Base-by-base conservation (phyloP, 2,888 invertebrate genomes). In the Philereme transversata region DNA sequence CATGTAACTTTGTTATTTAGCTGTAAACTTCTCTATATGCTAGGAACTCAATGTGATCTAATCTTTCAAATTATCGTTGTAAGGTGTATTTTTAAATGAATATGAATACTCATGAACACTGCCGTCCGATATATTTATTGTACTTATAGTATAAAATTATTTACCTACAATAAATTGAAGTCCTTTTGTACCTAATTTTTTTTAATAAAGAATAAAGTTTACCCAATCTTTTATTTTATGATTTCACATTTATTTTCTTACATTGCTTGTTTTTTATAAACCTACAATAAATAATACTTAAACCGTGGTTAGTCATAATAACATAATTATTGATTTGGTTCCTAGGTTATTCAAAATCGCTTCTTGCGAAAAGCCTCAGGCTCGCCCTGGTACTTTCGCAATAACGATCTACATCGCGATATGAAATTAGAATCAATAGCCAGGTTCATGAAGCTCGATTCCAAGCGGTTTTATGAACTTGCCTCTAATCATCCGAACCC, bases 171-270 rank as follows among this genome's bases (percentile, higher is more conserved):
- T 44, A 57, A 57, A 57, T 63, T 72, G 71, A 79, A 81, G 81
- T 84, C 83, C 80, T 86, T 87, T 86, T 88, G 85, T 88, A 88
- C 86, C 86, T 87, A 84, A 56, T 59, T 84, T 86, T 86, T 22
- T 78, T 79, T 78, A 72, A 77, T 78, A 78, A 83, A 80, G 74
- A 51, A 57, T 49, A 38, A 53, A 46, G n/a, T 47, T 54, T 54
- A 53, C 9, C 2, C 8, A 41, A n/a, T 22, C 34, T 35, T 7
- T 51, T 62, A 46, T 7, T 45, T 45, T 11, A 11, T 43, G n/a
- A 43, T 43, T 22, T 22, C 22, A 22, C 22, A 22, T 22, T 22
- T 22, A 22, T 22, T 22, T 22, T 22, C 22, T 22, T 22, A 22
- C 22, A 22, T 22, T 1, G 22, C 22, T 22, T 22, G 22, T 22